Evolutionary conservation across 2,113 vertebrate genomes (phyloP), one percentile per base, ranked within the genome.

Genomic region (Tinamus guttatus): DNA sequence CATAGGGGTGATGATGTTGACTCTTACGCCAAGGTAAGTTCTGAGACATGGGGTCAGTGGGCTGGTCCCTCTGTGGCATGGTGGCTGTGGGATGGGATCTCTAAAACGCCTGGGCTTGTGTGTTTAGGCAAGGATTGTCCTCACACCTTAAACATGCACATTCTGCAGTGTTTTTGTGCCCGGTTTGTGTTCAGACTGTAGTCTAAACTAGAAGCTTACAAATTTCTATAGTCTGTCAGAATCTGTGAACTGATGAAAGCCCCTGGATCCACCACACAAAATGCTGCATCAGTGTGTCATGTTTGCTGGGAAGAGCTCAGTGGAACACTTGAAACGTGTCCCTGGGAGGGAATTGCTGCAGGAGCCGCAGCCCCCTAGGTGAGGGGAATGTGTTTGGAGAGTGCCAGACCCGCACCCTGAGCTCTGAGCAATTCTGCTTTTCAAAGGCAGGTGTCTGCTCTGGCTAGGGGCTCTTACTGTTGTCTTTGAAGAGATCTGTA

Each of bases 1-100:
- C 96, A 99, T 99, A 5, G 99, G 99, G 9, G 99, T 99, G 40
- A 99, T 98, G 98, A 99, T 99, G 99, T 97, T 99, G 94, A 99
- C 99, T 1, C 98, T 99, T 28, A 99, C 99, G 2, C 99, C 97
- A 13, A 99, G 99, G 99, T 99, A 96, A 0, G 47, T 34, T 27
- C 47, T 18, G 27, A 65, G 28, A 3, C 21, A 2, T 1, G 51
- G 47, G 41, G 3, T 43, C 41, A 22, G 1, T 17, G 36, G n/a
- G 1, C 9, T 1, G 2, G 13, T 64, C 16, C 36, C n/a, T 13
- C 13, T 22, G n/a, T n/a, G 32, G 19, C 11, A 1, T 21, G 51
- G 20, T 18, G 47, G 5, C 56, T 13, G 8, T 20, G 45, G 12
- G 36, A 21, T 8, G 32, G 79, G 11, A 36, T 49, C 65, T n/a